These are phyloP conservation scores for Apotomis betuletana DNA, from an alignment of 2,888 invertebrate genomes.

Conservation along the genomic window DNA sequence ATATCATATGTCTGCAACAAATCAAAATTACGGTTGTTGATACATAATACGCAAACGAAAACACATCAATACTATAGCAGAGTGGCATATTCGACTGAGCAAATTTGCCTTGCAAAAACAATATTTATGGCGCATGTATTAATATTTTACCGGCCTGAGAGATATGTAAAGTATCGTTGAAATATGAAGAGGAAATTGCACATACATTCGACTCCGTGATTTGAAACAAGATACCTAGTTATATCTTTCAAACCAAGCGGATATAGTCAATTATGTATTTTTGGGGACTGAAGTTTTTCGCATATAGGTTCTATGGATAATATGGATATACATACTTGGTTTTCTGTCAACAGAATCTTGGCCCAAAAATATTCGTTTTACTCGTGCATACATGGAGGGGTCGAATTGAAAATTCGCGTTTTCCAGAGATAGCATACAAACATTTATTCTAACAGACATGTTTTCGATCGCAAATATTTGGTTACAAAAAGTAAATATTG, in stretches of 20 bases:
- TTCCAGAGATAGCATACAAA: slow-evolving; percentile 29
- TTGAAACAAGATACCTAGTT: slow-evolving; percentile 31
- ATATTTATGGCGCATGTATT: slow-evolving; percentile 57
- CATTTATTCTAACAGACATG: slow-evolving; percentile 35
- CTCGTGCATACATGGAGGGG: too few relatives aligned
- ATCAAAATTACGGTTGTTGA: slow-evolving; percentile 30
- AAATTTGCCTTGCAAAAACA: slow-evolving; percentile 44
- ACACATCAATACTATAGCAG: slow-evolving; percentile 36
- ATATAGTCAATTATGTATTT: slow-evolving; percentile 15
- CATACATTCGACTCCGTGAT: slow-evolving; percentile 30
- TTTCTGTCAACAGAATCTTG: background rate
- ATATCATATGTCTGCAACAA: background rate
- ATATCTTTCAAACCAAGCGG: background rate
- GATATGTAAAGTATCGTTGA: slow-evolving; percentile 55
- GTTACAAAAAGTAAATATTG: slow-evolving; percentile 39
- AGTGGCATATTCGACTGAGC: slow-evolving; percentile 41
- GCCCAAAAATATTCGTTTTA: too few relatives aligned
- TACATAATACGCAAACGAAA: slow-evolving; percentile 32
- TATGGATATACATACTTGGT: background rate
- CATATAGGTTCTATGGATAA: too few relatives aligned
- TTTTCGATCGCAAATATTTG: slow-evolving; percentile 39
- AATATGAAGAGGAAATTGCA: slow-evolving; percentile 50
- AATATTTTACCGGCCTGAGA: slow-evolving; percentile 58
- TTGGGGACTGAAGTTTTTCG: background rate
- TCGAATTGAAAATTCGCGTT: slow-evolving; percentile 6